phyloP scores from a whole-genome alignment of 1,140 invertebrate species.

The Neelides sp. region DNA sequence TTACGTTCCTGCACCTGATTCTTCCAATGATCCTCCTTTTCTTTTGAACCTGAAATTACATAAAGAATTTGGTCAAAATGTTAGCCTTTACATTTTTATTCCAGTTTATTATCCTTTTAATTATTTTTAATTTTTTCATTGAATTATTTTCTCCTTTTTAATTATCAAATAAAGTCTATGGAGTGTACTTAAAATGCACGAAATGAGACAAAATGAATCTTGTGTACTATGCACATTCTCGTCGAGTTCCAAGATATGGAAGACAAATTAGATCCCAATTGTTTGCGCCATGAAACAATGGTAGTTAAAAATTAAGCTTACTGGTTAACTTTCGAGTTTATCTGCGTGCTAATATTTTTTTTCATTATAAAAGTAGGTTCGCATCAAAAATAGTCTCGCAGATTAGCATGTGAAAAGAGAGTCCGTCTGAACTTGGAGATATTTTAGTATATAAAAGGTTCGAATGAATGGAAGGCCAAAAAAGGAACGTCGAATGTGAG shows the following conservation, averaged over 20 bases:
- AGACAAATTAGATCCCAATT: too few species aligned
- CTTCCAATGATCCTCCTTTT: conserved; percentile 71
- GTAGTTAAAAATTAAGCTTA: too few species aligned
- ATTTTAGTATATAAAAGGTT: too few species aligned
- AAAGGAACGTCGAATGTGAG: too few species aligned
- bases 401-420: too few species aligned
- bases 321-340: too few species aligned
- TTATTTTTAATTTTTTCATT: background rate
- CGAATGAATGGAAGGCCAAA: too few species aligned
- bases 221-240: background rate
- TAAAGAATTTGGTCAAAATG: conserved; percentile 16
- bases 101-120: background rate
- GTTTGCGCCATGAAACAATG: too few species aligned
- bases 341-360: too few species aligned
- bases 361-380: too few species aligned
- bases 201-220: background rate
- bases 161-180: background rate
- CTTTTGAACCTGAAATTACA: conserved; percentile 61
- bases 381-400: too few species aligned
- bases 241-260: background rate
- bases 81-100: background rate
- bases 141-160: background rate
- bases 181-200: background rate
- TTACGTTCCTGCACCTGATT: conserved; percentile 75
- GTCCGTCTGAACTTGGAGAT: too few species aligned